Evolutionary conservation across 2,113 vertebrate genomes (phyloP), one percentile per base, ranked within the genome.

Genomic region (Colaptes auratus): DNA sequence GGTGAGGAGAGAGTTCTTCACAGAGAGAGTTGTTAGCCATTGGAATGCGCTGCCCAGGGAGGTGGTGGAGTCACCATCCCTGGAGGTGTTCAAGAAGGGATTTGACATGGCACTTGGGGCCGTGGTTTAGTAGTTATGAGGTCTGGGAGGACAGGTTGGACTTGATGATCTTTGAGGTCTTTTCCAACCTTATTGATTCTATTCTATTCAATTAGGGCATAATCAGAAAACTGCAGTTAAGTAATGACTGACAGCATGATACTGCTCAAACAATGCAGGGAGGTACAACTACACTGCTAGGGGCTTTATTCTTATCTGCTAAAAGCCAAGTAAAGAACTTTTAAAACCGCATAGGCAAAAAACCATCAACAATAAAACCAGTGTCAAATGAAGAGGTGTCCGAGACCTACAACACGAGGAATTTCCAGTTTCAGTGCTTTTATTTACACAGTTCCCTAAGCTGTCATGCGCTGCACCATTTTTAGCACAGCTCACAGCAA

Each of bases 401-500:
- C 46, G 27, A 63, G 35, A 66, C 65, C 67, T 82, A 9, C 2
- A 42, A 93, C 55, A 79, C 50, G 72, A 53, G 2, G 1, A 78
- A 75, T 75, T 83, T 85, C 73, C 46, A 28, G 18, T 50, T 82
- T 69, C 61, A 80, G 30, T 56, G 64, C 73, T 89, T 84, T 75
- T 64, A 59, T 88, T 88, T 76, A 88, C 65, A 66, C 1, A 28
- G 28, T 6, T 84, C 75, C 56, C 78, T 72, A 83, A 89, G 76
- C 60, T 90, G 69, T 72, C 84, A 36, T 55, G 61, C 1, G 25
- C 86, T 17, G 82, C 81, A 93, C 87, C 73, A 35, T 77, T 91
- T 91, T 91, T 73, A 94, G 93, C 95, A 70, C 46, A 39, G 67
- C 5, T 82, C 88, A 56, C 48, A 88, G 71, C 65, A 96, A 97